A percentile compares a stretch with the other conserved stretches of the same genome.
Conservation (phyloP, 2,113 vertebrate genomes). For the Pseudorasbora parva region DNA sequence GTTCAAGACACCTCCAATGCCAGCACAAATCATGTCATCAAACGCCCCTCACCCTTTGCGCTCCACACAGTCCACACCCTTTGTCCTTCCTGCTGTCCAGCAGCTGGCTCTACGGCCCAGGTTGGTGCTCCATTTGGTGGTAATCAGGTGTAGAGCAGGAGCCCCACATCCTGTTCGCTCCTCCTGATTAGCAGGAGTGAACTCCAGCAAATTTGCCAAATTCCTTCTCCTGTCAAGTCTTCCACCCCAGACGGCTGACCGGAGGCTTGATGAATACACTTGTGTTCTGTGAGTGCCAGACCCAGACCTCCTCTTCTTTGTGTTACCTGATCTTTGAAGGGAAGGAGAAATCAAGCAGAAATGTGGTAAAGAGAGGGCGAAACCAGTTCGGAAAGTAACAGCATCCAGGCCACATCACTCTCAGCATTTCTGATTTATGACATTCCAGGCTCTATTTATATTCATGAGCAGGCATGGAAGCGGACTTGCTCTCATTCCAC, state of each 20-base stretch:
- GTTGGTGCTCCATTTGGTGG: slow-evolving; percentile 84
- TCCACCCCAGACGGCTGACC: slow-evolving; percentile 56
- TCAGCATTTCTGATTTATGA: slow-evolving; percentile 54
- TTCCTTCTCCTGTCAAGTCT: slow-evolving; percentile 75
- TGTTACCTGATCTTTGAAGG: slow-evolving; percentile 48
- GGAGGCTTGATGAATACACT: slow-evolving; percentile 82
- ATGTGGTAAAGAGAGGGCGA: slow-evolving; percentile 13
- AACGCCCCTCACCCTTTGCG: slow-evolving; percentile 10
- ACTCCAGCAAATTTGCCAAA: slow-evolving; percentile 86
- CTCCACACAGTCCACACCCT: not conserved
- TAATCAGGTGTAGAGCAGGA: slow-evolving; percentile 93
- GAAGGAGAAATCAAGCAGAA: slow-evolving; percentile 38
- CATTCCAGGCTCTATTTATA: slow-evolving; percentile 56
- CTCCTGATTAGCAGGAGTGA: slow-evolving; percentile 91
- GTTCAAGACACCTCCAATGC: slow-evolving; percentile 6
- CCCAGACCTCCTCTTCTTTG: slow-evolving; percentile 49
- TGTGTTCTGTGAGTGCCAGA: slow-evolving; percentile 77
- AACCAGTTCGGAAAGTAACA: slow-evolving; percentile 27
- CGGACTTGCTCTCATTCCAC: slow-evolving; percentile 40
- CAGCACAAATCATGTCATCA: slow-evolving; percentile 1
- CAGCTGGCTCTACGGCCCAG: slow-evolving; percentile 71
- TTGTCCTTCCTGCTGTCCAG: slow-evolving; percentile 70
- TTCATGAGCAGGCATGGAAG: slow-evolving; percentile 52
- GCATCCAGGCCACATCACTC: slow-evolving; percentile 37
- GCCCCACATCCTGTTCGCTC: slow-evolving; percentile 89